Conservation (phyloP, 2,888 invertebrate species). For the Sycophila texana region DNA sequence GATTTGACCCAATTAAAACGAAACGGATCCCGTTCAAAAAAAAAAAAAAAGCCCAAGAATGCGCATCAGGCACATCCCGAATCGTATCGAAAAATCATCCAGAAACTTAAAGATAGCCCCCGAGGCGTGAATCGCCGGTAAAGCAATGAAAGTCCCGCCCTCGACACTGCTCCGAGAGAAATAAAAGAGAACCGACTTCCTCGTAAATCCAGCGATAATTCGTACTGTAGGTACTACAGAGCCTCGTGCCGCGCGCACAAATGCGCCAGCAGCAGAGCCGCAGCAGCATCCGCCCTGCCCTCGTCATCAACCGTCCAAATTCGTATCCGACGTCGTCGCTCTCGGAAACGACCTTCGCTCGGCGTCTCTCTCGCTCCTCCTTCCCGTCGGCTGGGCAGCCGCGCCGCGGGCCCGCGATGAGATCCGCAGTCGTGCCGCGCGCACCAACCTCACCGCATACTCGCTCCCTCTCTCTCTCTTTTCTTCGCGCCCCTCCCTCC, state of each 20-base stretch:
- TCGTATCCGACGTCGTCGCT: conserved; percentile 43
- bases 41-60: too few species aligned
- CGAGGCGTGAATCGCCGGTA: background rate
- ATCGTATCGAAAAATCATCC: too few species aligned
- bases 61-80: too few species aligned
- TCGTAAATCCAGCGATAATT: conserved; percentile 6
- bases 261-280: background rate
- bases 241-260: background rate
- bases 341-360: conserved; percentile 47
- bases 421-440: conserved; percentile 56
- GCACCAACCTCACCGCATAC: conserved; percentile 52
- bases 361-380: conserved; percentile 16
- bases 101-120: background rate
- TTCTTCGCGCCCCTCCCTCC: background rate
- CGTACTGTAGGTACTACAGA: background rate
- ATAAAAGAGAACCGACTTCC: background rate
- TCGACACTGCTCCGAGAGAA: too few species aligned
- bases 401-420: background rate
- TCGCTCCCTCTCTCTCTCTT: conserved; percentile 5
- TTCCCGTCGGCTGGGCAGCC: conserved; percentile 1
- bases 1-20: too few species aligned
- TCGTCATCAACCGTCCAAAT: conserved; percentile 47
- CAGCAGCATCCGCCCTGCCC: conserved; percentile 2
- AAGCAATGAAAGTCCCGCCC: background rate
- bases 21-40: too few species aligned